Conservation (phyloP, 2,113 vertebrate genomes). For the Periophthalmodon schlosseri region DNA sequence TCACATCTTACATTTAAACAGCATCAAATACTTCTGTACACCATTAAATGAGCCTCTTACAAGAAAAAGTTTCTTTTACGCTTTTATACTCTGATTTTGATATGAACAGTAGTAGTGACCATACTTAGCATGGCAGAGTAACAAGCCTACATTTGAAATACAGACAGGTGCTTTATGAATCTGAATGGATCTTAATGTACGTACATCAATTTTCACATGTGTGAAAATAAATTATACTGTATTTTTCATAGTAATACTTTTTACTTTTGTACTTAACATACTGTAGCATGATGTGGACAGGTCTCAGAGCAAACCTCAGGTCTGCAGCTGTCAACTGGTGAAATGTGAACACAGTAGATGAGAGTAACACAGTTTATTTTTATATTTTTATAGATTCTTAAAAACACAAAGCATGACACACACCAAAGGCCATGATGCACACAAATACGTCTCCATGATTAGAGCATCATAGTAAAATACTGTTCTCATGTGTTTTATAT, state of each 20-base stretch:
- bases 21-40: conserved; percentile 86
- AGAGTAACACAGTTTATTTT: conserved; percentile 30
- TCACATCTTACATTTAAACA: conserved; percentile 88
- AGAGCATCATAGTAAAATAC: conserved; percentile 79
- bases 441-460: conserved; percentile 78
- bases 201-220: conserved; percentile 37
- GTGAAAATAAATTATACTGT: conserved; percentile 41
- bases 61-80: conserved; percentile 72
- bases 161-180: conserved; percentile 48
- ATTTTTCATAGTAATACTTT: conserved; percentile 50
- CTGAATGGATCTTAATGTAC: conserved; percentile 20
- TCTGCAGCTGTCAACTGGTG: conserved; percentile 37
- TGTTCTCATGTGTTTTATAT: conserved; percentile 47
- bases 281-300: conserved; percentile 37
- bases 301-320: conserved; percentile 39
- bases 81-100: conserved; percentile 66
- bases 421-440: conserved; percentile 73
- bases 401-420: conserved; percentile 69
- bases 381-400: conserved; percentile 33
- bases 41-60: conserved; percentile 78
- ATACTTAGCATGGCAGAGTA: conserved; percentile 57
- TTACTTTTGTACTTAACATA: conserved; percentile 54
- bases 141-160: conserved; percentile 67
- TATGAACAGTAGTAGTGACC: conserved; percentile 44
- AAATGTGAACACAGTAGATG: conserved; percentile 57